Conservation (phyloP, 2,113 vertebrate genomes). For the Megaptera novaeangliae region DNA sequence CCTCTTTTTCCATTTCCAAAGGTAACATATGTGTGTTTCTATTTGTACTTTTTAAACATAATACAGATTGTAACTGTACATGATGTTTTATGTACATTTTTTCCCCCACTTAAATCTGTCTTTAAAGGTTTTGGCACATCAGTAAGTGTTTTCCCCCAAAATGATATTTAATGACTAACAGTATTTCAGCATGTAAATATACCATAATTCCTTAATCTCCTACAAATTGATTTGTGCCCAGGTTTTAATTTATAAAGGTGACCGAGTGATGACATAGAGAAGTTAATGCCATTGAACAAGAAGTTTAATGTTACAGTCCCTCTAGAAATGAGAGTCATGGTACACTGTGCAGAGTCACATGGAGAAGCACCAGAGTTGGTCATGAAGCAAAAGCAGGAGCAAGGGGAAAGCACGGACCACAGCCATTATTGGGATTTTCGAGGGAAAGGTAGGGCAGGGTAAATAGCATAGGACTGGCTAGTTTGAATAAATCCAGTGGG, state of each 20-base stretch:
- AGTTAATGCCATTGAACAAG: neutral
- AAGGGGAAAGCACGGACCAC: neutral
- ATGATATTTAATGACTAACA: neutral
- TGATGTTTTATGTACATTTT: neutral
- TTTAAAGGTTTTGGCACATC: slow-evolving; percentile 7
- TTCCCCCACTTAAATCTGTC: neutral
- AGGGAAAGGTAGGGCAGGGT: neutral
- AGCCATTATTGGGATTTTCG: neutral
- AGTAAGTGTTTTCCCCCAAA: neutral
- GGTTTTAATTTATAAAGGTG: neutral
- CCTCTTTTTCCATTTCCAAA: neutral
- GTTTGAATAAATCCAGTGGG: neutral
- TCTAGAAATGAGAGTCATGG: neutral
- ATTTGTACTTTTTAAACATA: neutral
- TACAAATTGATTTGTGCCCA: neutral
- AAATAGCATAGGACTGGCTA: neutral
- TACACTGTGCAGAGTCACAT: neutral
- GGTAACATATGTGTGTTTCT: neutral
- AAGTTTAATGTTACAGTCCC: neutral
- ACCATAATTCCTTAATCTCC: neutral
- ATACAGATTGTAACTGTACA: neutral
- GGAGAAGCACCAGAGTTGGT: neutral
- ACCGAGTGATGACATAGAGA: neutral
- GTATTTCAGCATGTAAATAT: neutral
- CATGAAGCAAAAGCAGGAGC: neutral